Conservation (phyloP, 2,113 vertebrate genomes). For the Ahaetulla prasina region DNA sequence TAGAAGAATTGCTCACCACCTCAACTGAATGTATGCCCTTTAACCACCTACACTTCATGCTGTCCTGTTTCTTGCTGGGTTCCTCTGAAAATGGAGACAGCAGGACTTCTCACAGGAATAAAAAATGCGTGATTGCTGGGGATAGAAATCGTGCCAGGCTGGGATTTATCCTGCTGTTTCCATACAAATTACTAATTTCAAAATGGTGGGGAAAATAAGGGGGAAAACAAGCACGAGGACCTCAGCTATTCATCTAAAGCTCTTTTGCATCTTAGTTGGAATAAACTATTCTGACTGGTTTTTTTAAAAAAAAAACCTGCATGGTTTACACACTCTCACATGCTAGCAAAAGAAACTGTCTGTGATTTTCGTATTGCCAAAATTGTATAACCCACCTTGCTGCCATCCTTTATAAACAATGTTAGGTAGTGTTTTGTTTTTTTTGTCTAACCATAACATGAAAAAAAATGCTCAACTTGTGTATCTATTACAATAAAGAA, state of each 20-base stretch:
- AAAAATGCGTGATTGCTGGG: conserved; percentile 61
- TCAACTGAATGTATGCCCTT: conserved; percentile 43
- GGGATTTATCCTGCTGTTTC: conserved; percentile 58
- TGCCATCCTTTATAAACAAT: neutral
- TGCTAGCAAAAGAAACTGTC: conserved; percentile 12
- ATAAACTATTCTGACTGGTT: conserved; percentile 24
- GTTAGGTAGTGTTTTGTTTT: neutral
- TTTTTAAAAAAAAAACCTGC: neutral
- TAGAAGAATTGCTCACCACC: conserved; percentile 47
- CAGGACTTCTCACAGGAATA: conserved; percentile 56
- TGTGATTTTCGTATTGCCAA: conserved; percentile 16
- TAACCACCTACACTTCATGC: conserved; percentile 63
- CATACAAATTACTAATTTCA: conserved; percentile 64
- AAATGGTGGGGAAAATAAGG: conserved; percentile 64
- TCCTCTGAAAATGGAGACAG: conserved; percentile 57
- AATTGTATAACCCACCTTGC: neutral
- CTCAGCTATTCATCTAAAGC: conserved; percentile 44
- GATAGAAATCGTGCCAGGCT: conserved; percentile 53
- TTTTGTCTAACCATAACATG: neutral
- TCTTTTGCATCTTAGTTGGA: conserved; percentile 29
- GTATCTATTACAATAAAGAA: neutral
- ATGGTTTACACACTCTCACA: neutral
- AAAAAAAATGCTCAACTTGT: neutral
- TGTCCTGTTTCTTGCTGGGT: conserved; percentile 57
- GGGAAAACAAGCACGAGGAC: conserved; percentile 50